These are phyloP conservation scores for Anthopleura sola DNA, from an alignment of 64 coral and sea anemone genomes.

Conservation along the genomic window DNA sequence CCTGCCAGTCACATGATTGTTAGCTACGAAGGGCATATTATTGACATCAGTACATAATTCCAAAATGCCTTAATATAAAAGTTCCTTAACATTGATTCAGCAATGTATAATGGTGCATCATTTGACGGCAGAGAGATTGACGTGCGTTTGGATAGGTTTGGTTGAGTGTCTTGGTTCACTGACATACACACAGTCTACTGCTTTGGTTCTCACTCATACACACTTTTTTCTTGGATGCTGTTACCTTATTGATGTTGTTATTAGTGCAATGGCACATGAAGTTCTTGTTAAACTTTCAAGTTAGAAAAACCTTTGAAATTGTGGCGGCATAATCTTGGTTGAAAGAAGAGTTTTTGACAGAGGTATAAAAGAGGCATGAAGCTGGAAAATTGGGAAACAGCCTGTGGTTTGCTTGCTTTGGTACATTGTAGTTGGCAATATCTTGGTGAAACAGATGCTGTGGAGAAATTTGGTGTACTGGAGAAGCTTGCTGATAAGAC, in stretches of 20 bases:
- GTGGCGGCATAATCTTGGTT: not conserved
- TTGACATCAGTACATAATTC: too few relatives aligned
- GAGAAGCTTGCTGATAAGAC: not conserved
- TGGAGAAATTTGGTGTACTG: not conserved
- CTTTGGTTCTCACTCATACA: not conserved
- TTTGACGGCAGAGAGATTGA: conserved; percentile 94
- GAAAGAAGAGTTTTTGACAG: not conserved
- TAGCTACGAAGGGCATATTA: too few relatives aligned
- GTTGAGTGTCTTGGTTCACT: conserved; percentile 33
- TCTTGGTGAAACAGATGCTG: not conserved
- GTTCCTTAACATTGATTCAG: conserved; percentile 67
- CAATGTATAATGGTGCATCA: conserved; percentile 66
- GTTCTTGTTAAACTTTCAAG: not conserved
- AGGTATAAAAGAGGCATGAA: not conserved
- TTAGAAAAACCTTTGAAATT: not conserved
- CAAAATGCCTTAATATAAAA: too few relatives aligned
- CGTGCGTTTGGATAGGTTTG: conserved; percentile 92
- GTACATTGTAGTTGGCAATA: not conserved
- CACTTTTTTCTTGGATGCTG: not conserved
- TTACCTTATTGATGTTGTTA: not conserved
- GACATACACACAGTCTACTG: not conserved
- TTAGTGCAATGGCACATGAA: not conserved
- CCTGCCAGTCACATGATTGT: too few relatives aligned
- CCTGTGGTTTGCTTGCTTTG: not conserved
- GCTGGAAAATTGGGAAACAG: not conserved